Evolutionary conservation across 2,888 invertebrate genomes (phyloP).

Genomic region (Orthosia cruda): DNA sequence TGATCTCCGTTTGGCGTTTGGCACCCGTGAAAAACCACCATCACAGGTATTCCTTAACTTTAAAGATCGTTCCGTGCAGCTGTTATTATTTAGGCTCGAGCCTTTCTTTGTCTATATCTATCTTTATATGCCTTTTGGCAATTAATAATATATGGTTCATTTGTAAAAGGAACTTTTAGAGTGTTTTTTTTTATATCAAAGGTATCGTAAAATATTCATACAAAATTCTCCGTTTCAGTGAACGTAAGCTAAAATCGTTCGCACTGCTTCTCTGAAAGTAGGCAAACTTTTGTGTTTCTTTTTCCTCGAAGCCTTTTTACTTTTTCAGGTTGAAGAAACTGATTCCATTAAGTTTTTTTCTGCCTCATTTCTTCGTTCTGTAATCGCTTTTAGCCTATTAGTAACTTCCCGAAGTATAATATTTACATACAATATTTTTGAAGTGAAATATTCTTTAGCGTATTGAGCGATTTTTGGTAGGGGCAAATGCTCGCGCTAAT

Average conservation of each 20-base stretch:
- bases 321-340: slow-evolving; percentile 12
- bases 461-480: no score
- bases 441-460: no score
- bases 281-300: slow-evolving; percentile 13
- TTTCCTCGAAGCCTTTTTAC: slow-evolving; percentile 26
- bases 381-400: slow-evolving; percentile 1
- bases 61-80: no score
- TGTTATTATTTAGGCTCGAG: no score
- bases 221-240: not conserved
- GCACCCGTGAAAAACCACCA: no score
- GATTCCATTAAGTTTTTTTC: slow-evolving; percentile 15
- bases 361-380: slow-evolving; percentile 1
- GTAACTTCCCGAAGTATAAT: not conserved
- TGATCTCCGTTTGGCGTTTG: no score
- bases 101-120: not conserved
- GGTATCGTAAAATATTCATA: not conserved
- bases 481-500: no score
- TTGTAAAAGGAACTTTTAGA: not conserved
- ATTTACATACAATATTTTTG: not conserved
- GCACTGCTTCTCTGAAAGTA: not conserved
- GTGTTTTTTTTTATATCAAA: no score
- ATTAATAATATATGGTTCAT: not conserved
- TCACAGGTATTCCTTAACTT: no score
- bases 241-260: not conserved
- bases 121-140: not conserved